Conservation (phyloP, 2,113 vertebrate species). For the Lepisosteus oculatus region DNA sequence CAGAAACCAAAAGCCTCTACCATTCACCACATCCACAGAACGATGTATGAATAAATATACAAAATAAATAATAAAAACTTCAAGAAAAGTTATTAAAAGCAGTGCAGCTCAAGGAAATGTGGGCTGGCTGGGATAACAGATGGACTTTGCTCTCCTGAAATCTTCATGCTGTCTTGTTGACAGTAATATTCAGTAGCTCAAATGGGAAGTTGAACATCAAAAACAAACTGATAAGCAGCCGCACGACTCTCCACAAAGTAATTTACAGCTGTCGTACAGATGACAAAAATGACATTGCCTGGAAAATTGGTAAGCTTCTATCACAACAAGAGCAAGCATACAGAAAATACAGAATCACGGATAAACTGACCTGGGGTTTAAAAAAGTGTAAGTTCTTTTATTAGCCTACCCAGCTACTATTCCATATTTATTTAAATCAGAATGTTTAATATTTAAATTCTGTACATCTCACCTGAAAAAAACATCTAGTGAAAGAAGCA, state of each 20-base stretch:
- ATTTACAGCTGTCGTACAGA: constrained; percentile 56
- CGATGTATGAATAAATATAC: not conserved
- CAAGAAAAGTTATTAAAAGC: not conserved
- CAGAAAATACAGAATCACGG: constrained; percentile 36
- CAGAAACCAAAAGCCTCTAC: constrained; percentile 4
- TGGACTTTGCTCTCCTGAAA: not conserved
- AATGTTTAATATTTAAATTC: not conserved
- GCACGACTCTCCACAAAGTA: constrained; percentile 50
- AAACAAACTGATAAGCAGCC: constrained; percentile 48
- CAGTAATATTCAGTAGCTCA: constrained; percentile 38
- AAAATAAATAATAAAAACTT: not conserved
- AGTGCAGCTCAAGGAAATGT: not conserved
- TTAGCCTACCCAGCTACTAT: not conserved
- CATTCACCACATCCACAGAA: not conserved
- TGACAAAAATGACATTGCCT: constrained; percentile 56
- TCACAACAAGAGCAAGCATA: constrained; percentile 34
- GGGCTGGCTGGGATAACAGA: not conserved
- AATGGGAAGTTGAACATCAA: constrained; percentile 48
- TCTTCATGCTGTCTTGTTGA: constrained; percentile 7
- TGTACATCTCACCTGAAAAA: not conserved
- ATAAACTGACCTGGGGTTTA: constrained; percentile 32
- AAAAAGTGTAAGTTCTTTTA: constrained; percentile 27
- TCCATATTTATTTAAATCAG: constrained; percentile 8
- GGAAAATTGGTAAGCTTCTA: constrained; percentile 37
- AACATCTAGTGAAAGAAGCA: not conserved